A percentile compares a stretch with the other conserved stretches of the same genome.
These are phyloP conservation scores for Macrostomum lignano DNA, from an alignment of 1,140 invertebrate genomes.

Conservation along the genomic window DNA sequence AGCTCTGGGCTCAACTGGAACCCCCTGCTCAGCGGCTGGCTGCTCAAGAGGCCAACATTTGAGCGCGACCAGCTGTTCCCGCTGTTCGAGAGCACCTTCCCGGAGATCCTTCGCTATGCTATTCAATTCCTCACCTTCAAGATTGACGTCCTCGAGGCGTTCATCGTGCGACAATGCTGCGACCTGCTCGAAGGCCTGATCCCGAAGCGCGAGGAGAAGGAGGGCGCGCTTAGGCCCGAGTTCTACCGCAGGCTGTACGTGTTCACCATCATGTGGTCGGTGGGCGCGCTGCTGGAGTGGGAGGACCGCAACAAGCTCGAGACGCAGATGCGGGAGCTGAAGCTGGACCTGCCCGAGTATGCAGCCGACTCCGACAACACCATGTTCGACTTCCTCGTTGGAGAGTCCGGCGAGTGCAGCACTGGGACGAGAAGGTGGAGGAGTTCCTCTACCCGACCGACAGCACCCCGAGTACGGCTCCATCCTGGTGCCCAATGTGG, in stretches of 20 bases:
- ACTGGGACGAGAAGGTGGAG: constrained; percentile 45
- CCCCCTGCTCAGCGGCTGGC: constrained; percentile 54
- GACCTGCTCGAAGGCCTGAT: constrained; percentile 45
- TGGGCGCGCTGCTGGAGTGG: constrained; percentile 58
- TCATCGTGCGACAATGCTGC: constrained; percentile 42
- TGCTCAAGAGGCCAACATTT: constrained; percentile 38
- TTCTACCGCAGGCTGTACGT: constrained; percentile 21
- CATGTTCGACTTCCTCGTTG: constrained; percentile 63
- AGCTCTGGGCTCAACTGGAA: constrained; percentile 67
- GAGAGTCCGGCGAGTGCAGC: constrained; percentile 55
- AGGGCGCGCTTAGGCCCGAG: constrained; percentile 14
- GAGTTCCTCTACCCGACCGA: constrained; percentile 56
- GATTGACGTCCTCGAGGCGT: constrained; percentile 64
- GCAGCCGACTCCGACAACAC: constrained; percentile 17
- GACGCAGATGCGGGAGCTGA: constrained; percentile 13
- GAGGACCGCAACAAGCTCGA: constrained; percentile 37
- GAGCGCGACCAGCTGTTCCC: constrained; percentile 34
- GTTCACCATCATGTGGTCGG: constrained; percentile 59
- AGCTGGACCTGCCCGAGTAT: constrained; percentile 18
- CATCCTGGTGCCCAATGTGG: constrained; percentile 23
- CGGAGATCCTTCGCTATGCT: constrained; percentile 47
- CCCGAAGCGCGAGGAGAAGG: constrained; percentile 26
- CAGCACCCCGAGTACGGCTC: constrained; percentile 34
- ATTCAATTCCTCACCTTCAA: constrained; percentile 48
- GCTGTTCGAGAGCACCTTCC: constrained; percentile 50